Base-by-base conservation (phyloP, 2,888 invertebrate genomes). In the Baccha elongata region DNA sequence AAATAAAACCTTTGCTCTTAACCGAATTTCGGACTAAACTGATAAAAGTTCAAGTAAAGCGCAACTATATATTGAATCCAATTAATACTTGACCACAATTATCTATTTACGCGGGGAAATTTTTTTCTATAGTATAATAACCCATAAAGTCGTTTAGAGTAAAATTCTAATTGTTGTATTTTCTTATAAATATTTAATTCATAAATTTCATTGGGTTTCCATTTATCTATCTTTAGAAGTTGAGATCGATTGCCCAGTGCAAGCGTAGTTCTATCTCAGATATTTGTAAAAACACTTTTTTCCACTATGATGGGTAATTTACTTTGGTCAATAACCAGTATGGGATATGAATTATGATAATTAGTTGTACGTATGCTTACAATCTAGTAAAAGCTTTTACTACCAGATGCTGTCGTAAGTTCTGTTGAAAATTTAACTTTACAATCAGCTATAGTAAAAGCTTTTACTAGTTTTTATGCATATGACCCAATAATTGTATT, bases 1-100 rank as follows among this genome's bases (percentile, higher is more conserved):
- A 64, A 53, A 1, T 19, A 5, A 32, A 80, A 71, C 15, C 40
- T 81, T 52, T 53, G 35, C 26, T 71, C 80, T 44, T 65, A 32
- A 50, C 46, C 65, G 53, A 71, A 71, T 65, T 65, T 81, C 21
- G 11, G 74, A 62, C 60, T 60, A 52, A 60, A 75, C 80, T 81
- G 75, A 53, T 71, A 75, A 71, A 52, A 21, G 35, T 42, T 53
- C 69, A 60, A 71, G 58, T 65, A 32, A 60, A 52, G 17, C 13
- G 35, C 67, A 62, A 71, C 64, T 83, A 76, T 83, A 76, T 83
- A 83, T 83, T 42, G 75, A 52, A 42, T 52, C 64, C 35, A 76
- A 50, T 68, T 42, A 64, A 76, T 62, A 72, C 78, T 53, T 35
- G 10, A 72, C 72, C 42, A 15, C 67, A 62, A 76, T 76, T 76